Conservation (phyloP, 2,888 invertebrate species). For the Hymenopus coronatus region DNA sequence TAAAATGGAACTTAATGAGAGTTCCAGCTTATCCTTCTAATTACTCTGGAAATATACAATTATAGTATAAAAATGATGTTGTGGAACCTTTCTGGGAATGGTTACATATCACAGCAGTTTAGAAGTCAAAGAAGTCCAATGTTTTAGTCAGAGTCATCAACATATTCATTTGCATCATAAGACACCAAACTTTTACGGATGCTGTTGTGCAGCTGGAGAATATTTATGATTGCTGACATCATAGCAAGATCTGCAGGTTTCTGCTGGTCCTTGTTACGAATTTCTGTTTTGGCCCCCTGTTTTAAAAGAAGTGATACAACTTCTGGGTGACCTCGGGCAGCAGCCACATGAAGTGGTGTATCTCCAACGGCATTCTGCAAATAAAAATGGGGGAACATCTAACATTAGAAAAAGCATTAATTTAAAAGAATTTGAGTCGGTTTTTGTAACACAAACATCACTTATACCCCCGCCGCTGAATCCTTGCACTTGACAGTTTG, state of each 20-base stretch:
- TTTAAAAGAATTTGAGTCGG: no score
- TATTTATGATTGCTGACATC: slow-evolving; percentile 46
- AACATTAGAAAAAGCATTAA: no score
- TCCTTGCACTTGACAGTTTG: no score
- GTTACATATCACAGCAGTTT: not conserved
- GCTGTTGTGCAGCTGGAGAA: slow-evolving; percentile 42
- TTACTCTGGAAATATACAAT: not conserved
- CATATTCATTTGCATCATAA: slow-evolving; percentile 46
- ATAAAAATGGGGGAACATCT: not conserved
- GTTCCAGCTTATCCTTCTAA: not conserved
- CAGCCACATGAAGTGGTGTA: slow-evolving; percentile 60
- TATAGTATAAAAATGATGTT: not conserved
- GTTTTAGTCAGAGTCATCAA: slow-evolving; percentile 47
- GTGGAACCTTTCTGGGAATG: not conserved
- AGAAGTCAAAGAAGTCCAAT: no score
- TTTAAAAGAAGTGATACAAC: slow-evolving; percentile 55
- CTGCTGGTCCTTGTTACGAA: slow-evolving; percentile 54
- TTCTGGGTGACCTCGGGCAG: slow-evolving; percentile 57
- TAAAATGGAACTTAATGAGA: no score
- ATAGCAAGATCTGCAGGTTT: slow-evolving; percentile 54
- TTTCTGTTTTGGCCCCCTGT: slow-evolving; percentile 50
- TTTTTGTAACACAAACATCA: no score
- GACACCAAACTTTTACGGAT: slow-evolving; percentile 37
- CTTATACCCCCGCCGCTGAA: no score
- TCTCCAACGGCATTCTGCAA: slow-evolving; percentile 65